Conservation (phyloP, 1,140 invertebrate genomes). For the Agrilus planipennis region DNA sequence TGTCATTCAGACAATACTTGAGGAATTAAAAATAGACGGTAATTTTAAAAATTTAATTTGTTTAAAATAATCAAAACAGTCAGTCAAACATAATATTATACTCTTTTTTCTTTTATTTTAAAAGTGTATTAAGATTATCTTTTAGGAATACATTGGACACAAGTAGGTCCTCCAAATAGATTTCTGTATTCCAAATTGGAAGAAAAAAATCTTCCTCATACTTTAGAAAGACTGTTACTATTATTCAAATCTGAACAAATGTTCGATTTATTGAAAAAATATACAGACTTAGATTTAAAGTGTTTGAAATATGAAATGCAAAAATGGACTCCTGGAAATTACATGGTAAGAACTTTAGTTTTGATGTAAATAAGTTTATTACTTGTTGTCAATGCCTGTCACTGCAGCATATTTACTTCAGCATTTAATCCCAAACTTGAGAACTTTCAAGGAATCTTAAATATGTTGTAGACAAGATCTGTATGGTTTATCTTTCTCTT, state of each 20-base stretch:
- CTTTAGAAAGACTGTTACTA: slow-evolving; percentile 34
- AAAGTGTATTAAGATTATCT: slow-evolving; percentile 21
- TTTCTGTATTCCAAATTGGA: slow-evolving; percentile 45
- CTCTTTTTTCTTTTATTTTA: slow-evolving; percentile 5
- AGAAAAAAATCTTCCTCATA: slow-evolving; percentile 32
- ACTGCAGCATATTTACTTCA: no score
- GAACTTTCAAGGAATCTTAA: no score
- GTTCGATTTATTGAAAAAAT: slow-evolving; percentile 45
- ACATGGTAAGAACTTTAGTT: slow-evolving; percentile 43
- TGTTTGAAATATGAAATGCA: slow-evolving; percentile 48
- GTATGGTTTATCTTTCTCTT: no score
- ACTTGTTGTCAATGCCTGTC: no score
- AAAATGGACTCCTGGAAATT: slow-evolving; percentile 51
- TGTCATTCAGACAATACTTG: slow-evolving; percentile 34
- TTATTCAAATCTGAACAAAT: slow-evolving; percentile 43
- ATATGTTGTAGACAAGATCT: no score
- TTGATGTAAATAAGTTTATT: slow-evolving; percentile 1
- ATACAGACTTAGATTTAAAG: slow-evolving; percentile 49
- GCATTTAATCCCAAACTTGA: no score
- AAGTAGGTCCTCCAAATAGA: slow-evolving; percentile 47
- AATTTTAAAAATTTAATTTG: slow-evolving; percentile 8
- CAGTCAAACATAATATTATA: slow-evolving; percentile 1
- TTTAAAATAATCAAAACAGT: background rate
- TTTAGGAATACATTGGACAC: no score
- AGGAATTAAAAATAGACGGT: slow-evolving; percentile 34